Base-by-base conservation (phyloP, 2,797 vertebrate genomes). In the Clarias pachynema region DNA sequence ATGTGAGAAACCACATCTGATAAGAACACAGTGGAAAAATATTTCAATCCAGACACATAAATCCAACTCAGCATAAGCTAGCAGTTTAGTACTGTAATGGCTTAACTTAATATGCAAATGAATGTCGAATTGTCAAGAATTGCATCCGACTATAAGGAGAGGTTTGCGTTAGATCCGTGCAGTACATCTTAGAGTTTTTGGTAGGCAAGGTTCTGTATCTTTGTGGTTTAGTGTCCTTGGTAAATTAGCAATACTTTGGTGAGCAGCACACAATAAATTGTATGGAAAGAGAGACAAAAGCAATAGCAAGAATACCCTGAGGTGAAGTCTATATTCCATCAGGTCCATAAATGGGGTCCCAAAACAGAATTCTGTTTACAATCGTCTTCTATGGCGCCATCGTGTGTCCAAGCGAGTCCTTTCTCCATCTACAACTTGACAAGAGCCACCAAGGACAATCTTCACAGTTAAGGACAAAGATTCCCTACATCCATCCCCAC, bases 241-340 rank as follows among this genome's bases (percentile, higher is more conserved):
- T 92, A 90, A 69, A 69, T 77, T 16, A 49, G 49, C 24, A 24
- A 74, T n/a, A 68, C 31, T 79, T 78, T 78, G 24, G 37, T 70
- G 24, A 69, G 31, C 26, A 40, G 70, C 53, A 75, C 34, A 29
- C 70, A 69, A 63, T 63, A 63, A 14, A n/a, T 62, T 70, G 40
- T 40, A 70, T 14, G 7, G 24, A n/a, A 3, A 78, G 49, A 57
- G 18, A 59, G 31, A 40, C 9, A 81, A 87, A 77, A 89, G 65
- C 83, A 82, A 69, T 85, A 65, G 62, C 86, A 77, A 9, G 87
- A 95, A 96, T 97, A 95, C 96, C 97, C 97, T 99, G 97, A 99
- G 97, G 96, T 96, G 93, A 94, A 92, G 93, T 89, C 92, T 93
- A 95, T 91, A 91, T 49, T 91, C 91, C 92, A 90, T 90, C 93